Conservation (phyloP, 2,113 vertebrate genomes). For the Pygathrix nemaeus region DNA sequence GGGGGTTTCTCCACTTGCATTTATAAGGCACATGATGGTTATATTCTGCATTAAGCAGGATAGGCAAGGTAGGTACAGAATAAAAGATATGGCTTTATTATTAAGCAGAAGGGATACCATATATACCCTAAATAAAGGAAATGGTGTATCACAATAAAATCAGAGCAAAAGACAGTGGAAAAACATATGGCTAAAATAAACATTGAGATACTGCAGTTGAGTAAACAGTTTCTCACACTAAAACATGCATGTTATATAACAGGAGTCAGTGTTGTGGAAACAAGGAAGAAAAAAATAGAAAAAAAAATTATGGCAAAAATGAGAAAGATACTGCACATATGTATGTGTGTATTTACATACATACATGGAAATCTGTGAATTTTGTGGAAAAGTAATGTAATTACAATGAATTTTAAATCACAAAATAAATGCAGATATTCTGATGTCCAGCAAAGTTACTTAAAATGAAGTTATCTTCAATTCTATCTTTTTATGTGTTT, state of each 20-base stretch:
- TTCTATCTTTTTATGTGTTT: background rate
- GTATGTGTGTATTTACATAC: background rate
- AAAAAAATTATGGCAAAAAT: background rate
- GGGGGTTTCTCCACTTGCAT: background rate
- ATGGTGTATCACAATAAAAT: background rate
- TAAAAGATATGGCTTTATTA: background rate
- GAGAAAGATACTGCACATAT: background rate
- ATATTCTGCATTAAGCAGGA: background rate
- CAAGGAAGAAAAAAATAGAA: background rate
- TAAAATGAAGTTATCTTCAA: background rate
- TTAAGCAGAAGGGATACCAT: background rate
- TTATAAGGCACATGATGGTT: background rate
- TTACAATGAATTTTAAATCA: background rate
- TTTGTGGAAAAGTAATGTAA: background rate
- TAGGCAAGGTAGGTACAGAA: background rate
- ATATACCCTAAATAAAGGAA: background rate
- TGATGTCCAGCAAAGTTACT: background rate
- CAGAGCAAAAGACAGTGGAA: background rate
- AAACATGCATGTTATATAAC: background rate
- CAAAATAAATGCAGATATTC: background rate
- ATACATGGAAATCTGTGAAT: background rate
- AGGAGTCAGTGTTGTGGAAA: background rate
- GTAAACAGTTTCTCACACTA: background rate
- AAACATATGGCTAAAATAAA: background rate
- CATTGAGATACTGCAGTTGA: background rate